Conservation (phyloP, 2,888 invertebrate genomes). For the Eristalis intricaria region DNA sequence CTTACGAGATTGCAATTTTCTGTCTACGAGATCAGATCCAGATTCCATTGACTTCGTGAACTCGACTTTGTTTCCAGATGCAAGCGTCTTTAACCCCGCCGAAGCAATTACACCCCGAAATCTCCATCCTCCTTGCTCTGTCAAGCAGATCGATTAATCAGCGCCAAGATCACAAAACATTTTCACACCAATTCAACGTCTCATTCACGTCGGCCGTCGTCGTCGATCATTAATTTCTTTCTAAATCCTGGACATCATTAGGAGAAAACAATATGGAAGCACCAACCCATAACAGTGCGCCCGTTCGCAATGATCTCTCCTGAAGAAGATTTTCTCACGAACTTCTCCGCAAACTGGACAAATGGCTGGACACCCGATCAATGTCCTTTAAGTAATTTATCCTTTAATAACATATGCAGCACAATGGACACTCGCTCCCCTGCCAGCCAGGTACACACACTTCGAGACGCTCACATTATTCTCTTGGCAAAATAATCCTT, state of each 20-base stretch:
- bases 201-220: constrained; percentile 36
- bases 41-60: background rate
- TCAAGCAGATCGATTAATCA: constrained; percentile 60
- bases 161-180: constrained; percentile 65
- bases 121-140: background rate
- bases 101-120: background rate
- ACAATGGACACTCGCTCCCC: constrained; percentile 58
- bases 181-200: constrained; percentile 69
- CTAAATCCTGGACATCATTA: constrained; percentile 68
- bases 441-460: constrained; percentile 27
- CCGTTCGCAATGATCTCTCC: constrained; percentile 48
- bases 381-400: constrained; percentile 71
- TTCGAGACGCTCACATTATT: background rate
- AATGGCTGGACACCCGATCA: constrained; percentile 66
- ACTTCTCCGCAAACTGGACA: constrained; percentile 62
- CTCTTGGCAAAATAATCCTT: constrained; percentile 71
- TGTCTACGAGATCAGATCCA: background rate
- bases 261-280: constrained; percentile 41
- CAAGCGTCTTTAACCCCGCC: background rate
- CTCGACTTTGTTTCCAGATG: background rate
- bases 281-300: constrained; percentile 42
- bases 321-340: constrained; percentile 63
- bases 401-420: constrained; percentile 69
- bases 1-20: background rate
- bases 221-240: constrained; percentile 65